Conservation (phyloP, 2,113 vertebrate species). For the Embiotoca jacksoni region DNA sequence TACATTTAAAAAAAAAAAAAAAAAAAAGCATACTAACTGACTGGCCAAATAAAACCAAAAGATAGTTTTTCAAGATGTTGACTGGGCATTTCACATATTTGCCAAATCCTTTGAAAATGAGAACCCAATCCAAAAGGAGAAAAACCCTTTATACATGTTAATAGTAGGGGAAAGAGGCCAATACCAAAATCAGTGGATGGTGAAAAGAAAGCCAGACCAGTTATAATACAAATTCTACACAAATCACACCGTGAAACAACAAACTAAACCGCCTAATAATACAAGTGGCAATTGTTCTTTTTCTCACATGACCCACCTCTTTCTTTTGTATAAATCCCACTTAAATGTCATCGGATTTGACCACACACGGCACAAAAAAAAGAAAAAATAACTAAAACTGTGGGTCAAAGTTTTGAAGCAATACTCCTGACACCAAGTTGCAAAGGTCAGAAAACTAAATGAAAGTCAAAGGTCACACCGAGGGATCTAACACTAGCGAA, state of each 20-base stretch:
- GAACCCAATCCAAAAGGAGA: neutral
- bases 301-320: slow-evolving; percentile 42
- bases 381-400: slow-evolving; percentile 39
- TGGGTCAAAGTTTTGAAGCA: slow-evolving; percentile 21
- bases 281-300: slow-evolving; percentile 48
- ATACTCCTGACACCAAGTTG: slow-evolving; percentile 50
- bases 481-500: slow-evolving; percentile 15
- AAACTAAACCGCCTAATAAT: slow-evolving; percentile 37
- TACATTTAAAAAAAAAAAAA: too few relatives aligned
- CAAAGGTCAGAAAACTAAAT: slow-evolving; percentile 38
- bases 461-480: slow-evolving; percentile 57
- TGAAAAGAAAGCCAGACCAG: slow-evolving; percentile 25
- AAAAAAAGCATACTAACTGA: too few relatives aligned
- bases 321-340: slow-evolving; percentile 33
- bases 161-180: slow-evolving; percentile 26
- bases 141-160: slow-evolving; percentile 13
- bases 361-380: slow-evolving; percentile 21
- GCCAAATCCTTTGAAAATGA: slow-evolving; percentile 17
- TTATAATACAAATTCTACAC: slow-evolving; percentile 21
- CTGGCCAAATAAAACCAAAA: too few relatives aligned
- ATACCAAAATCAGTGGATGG: slow-evolving; percentile 34
- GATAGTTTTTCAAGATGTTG: neutral
- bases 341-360: too few relatives aligned
- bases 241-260: slow-evolving; percentile 33
- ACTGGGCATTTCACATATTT: slow-evolving; percentile 2